Evolutionary conservation across 2,113 vertebrate genomes (phyloP).

Genomic region (Albula goreensis): DNA sequence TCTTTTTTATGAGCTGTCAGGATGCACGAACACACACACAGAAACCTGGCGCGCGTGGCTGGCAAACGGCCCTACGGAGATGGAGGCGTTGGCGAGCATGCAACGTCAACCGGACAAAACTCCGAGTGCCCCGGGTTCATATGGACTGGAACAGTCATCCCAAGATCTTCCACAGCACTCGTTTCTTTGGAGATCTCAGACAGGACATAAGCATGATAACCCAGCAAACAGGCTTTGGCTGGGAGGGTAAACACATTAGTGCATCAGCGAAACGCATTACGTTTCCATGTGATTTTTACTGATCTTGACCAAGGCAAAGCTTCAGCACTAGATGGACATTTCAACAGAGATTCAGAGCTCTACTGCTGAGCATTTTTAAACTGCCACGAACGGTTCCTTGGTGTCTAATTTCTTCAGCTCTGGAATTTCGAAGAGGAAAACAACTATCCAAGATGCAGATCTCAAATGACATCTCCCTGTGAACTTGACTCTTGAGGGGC

Average conservation of each 20-base stretch:
- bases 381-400: slow-evolving; percentile 11
- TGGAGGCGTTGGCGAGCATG: not conserved
- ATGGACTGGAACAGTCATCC: not conserved
- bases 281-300: not conserved
- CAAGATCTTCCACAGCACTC: not conserved
- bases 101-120: not conserved
- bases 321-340: slow-evolving; percentile 3
- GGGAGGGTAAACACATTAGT: not conserved
- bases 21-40: slow-evolving; percentile 16
- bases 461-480: slow-evolving; percentile 35
- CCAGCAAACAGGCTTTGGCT: not conserved
- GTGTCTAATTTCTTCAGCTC: slow-evolving; percentile 27
- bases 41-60: slow-evolving; percentile 28
- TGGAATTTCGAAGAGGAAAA: slow-evolving; percentile 5
- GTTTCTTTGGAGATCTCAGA: not conserved
- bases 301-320: not conserved
- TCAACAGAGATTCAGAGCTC: slow-evolving; percentile 4
- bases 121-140: not conserved
- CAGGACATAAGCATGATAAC: not conserved
- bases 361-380: slow-evolving; percentile 10
- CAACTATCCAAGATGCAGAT: slow-evolving; percentile 31
- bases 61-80: slow-evolving; percentile 21
- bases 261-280: not conserved
- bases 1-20: slow-evolving; percentile 59
- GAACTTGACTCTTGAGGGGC: not conserved